A percentile compares a stretch with the other conserved stretches of the same genome.
Conservation (phyloP, 2,888 invertebrate genomes). For the Anthophora plumipes region DNA sequence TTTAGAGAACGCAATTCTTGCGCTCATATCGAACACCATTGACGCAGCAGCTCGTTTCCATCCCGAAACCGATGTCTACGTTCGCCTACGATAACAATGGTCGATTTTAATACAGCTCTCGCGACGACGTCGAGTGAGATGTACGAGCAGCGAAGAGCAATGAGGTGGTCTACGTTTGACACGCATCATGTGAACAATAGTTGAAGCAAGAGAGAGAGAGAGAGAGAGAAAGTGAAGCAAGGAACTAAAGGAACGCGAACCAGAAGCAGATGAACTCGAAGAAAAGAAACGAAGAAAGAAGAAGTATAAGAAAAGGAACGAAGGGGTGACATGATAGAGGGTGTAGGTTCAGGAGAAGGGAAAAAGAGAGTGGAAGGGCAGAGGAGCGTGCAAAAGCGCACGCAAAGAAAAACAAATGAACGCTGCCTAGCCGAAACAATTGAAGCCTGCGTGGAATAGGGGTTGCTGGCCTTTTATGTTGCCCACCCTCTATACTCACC, state of each 20-base stretch:
- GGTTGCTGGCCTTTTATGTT: constrained; percentile 82
- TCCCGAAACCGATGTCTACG: constrained; percentile 30
- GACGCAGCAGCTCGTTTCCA: constrained; percentile 30
- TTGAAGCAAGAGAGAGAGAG: constrained; percentile 36
- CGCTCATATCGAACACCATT: constrained; percentile 73
- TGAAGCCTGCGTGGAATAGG: constrained; percentile 80
- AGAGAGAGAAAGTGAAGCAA: background rate
- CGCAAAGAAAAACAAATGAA: constrained; percentile 82
- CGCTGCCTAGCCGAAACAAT: constrained; percentile 82
- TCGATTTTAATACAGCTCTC: constrained; percentile 77
- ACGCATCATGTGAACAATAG: constrained; percentile 75
- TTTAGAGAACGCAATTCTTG: constrained; percentile 73
- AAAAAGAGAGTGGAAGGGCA: constrained; percentile 46
- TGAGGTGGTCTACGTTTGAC: constrained; percentile 67
- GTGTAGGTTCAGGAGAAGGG: constrained; percentile 27
- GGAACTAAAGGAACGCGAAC: constrained; percentile 12
- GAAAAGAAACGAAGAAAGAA: background rate
- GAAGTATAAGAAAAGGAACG: constrained; percentile 9
- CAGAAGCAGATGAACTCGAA: background rate
- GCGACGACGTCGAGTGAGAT: constrained; percentile 40
- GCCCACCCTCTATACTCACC: constrained; percentile 68
- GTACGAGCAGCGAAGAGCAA: constrained; percentile 23
- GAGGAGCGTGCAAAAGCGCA: constrained; percentile 77
- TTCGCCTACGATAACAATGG: constrained; percentile 70
- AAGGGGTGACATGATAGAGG: constrained; percentile 36